Evolutionary conservation across 2,797 vertebrate genomes (phyloP), one percentile per base, ranked within the genome.

Genomic region (Falco columbarius): DNA sequence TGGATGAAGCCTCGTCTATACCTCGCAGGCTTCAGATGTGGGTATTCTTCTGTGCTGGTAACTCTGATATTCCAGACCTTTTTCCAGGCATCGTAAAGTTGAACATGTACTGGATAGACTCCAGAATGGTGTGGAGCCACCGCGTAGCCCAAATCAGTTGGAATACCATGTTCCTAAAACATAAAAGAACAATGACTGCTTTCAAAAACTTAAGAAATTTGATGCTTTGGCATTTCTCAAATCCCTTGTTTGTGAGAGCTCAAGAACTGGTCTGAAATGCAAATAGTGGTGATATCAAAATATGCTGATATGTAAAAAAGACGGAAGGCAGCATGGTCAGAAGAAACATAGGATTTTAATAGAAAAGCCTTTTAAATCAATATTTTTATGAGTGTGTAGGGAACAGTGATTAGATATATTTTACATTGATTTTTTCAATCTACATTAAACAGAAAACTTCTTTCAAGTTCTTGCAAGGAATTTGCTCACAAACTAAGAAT

Each of bases 41-140:
- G 98, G 58, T 98, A 98, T 67, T 98, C 98, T 95, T 98, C 98
- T 36, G 98, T 98, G 97, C 98, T 98, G 81, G 98, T 98, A 84
- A 98, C 98, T 96, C 97, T 97, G 90, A 98, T 98, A 88, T 97
- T 98, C 98, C 98, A 98, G 52, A 98, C 98, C 90, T 98, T 98
- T 89, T 98, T 98, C 98, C 98, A 98, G 70, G 98, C 98, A 76
- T 98, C 98, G 29, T 98, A 98, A 81, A 98, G 98, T 17, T 98
- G 98, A 59, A 98, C 97, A 0, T 98, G 98, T 12, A 98, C 98
- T 70, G 98, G 98, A 75, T 98, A 98, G 86, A 98, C 98, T 3
- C 99, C 99, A 0, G 99, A 99, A 94, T 99, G 99, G 96, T 99
- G 99, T 20, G 99, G 99, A 51, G 99, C 99, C 90, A 99, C 99